phyloP scores from a whole-genome alignment of 2,888 invertebrate genomes.

The Mylabris sibirica region DNA sequence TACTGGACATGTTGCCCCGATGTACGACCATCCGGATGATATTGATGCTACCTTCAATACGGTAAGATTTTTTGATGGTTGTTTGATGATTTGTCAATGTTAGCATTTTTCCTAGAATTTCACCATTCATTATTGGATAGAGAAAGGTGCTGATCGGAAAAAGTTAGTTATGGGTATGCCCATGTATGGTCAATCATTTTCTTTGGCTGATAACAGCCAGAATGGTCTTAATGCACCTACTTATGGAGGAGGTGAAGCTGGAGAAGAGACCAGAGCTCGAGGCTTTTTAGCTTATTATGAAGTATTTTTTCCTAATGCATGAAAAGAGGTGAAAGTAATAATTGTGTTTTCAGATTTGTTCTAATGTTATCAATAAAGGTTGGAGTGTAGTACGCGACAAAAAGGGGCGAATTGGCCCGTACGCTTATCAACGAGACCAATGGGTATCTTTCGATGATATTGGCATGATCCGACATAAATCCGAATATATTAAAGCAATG shows the following conservation, averaged over 20 bases:
- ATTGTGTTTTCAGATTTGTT: constrained; percentile 72
- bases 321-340: neutral
- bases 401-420: constrained; percentile 86
- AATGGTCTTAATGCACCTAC: constrained; percentile 77
- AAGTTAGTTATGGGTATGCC: constrained; percentile 89
- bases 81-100: constrained; percentile 18
- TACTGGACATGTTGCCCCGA: constrained; percentile 89
- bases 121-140: constrained; percentile 87
- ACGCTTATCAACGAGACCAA: constrained; percentile 82
- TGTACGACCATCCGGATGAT: constrained; percentile 80
- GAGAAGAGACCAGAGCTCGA: constrained; percentile 85
- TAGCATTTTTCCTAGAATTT: constrained; percentile 69
- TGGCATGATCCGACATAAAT: constrained; percentile 82
- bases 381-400: constrained; percentile 81
- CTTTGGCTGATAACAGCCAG: constrained; percentile 72
- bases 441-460: constrained; percentile 95
- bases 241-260: constrained; percentile 88
- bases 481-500: constrained; percentile 80
- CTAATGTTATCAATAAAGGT: constrained; percentile 75
- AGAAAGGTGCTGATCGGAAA: constrained; percentile 77
- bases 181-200: constrained; percentile 89
- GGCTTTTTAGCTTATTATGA: constrained; percentile 91
- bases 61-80: constrained; percentile 61
- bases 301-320: constrained; percentile 59
- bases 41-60: constrained; percentile 81